Evolutionary conservation across 2,888 invertebrate species (phyloP).

Genomic region (Phalangium opilio): DNA sequence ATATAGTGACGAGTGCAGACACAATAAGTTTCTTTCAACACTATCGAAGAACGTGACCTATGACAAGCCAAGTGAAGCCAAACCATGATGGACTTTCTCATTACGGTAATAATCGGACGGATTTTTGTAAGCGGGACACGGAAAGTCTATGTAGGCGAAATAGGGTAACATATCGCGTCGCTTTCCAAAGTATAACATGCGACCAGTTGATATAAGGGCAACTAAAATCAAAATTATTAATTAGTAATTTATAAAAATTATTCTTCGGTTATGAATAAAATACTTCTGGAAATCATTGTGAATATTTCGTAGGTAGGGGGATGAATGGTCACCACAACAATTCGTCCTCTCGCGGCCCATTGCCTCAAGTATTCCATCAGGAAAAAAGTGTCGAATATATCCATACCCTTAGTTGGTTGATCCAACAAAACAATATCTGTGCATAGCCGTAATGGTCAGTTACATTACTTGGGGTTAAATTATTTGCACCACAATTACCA

Average conservation of each 20-base stretch:
- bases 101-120: conserved; percentile 79
- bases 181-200: conserved; percentile 79
- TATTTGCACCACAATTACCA: conserved; percentile 21
- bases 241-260: conserved; percentile 6
- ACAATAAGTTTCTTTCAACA: too few relatives aligned
- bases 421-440: conserved; percentile 73
- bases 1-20: too few relatives aligned
- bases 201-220: conserved; percentile 69
- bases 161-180: conserved; percentile 81
- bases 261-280: too few relatives aligned
- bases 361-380: conserved; percentile 81
- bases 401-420: conserved; percentile 74
- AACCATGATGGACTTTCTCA: too few relatives aligned
- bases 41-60: too few relatives aligned
- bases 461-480: conserved; percentile 5
- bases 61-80: too few relatives aligned
- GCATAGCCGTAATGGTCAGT: too few relatives aligned
- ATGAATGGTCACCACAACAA: conserved; percentile 77
- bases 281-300: conserved; percentile 66
- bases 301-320: conserved; percentile 91
- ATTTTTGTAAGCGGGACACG: conserved; percentile 90
- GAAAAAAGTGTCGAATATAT: conserved; percentile 91
- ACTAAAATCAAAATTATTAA: conserved; percentile 32
- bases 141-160: conserved; percentile 78
- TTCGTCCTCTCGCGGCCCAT: conserved; percentile 62